Evolutionary conservation across 1,140 invertebrate species (phyloP).

Genomic region (Lepeophtheirus salmonis): DNA sequence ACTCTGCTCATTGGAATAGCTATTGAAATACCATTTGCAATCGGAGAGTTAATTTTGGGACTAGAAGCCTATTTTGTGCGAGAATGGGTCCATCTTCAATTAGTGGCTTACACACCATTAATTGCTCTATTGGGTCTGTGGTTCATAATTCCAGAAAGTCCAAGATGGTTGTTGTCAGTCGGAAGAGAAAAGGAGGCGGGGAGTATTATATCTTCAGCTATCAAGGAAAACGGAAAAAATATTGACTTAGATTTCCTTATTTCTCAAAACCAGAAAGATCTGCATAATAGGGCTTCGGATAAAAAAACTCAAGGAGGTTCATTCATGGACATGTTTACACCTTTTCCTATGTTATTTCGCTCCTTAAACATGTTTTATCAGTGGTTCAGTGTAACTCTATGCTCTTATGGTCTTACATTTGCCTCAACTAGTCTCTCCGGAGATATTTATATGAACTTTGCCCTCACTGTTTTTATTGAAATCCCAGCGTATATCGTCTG

Average conservation of each 20-base stretch:
- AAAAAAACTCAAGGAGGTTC: neutral
- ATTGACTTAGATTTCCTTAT: slow-evolving; percentile 14
- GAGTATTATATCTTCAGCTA: slow-evolving; percentile 24
- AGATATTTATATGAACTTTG: slow-evolving; percentile 13
- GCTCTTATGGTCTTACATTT: slow-evolving; percentile 17
- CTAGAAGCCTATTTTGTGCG: slow-evolving; percentile 26
- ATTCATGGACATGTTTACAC: slow-evolving; percentile 12
- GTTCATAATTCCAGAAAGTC: slow-evolving; percentile 30
- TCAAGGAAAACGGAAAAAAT: slow-evolving; percentile 23
- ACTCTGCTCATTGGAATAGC: slow-evolving; percentile 23
- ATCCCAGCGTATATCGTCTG: slow-evolving; percentile 16
- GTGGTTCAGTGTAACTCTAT: slow-evolving; percentile 17
- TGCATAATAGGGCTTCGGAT: neutral
- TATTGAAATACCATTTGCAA: slow-evolving; percentile 26
- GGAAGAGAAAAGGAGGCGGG: slow-evolving; percentile 26
- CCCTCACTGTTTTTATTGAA: slow-evolving; percentile 7
- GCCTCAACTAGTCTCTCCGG: slow-evolving; percentile 9
- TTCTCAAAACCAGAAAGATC: neutral
- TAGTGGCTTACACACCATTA: slow-evolving; percentile 19
- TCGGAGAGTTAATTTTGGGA: slow-evolving; percentile 25
- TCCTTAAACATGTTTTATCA: slow-evolving; percentile 17
- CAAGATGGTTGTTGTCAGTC: slow-evolving; percentile 30
- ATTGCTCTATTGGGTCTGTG: slow-evolving; percentile 13
- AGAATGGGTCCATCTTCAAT: slow-evolving; percentile 26
- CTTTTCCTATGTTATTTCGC: neutral